Conservation (phyloP, 2,797 vertebrate genomes). For the Phalloptychus januarius region DNA sequence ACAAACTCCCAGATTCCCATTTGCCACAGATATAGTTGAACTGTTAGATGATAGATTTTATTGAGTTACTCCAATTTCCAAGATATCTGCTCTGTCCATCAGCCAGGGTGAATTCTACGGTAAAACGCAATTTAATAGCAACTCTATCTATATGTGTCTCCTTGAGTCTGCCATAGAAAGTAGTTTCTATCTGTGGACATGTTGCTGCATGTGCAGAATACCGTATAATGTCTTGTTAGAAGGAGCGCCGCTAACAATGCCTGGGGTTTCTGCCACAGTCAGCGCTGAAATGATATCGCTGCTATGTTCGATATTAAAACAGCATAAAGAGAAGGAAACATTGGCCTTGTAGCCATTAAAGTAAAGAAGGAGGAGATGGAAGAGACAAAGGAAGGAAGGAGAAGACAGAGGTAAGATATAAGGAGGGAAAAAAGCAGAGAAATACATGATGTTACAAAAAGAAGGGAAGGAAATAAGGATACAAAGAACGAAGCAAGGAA, state of each 20-base stretch:
- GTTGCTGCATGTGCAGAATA: slow-evolving; percentile 10
- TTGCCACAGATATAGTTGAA: neutral
- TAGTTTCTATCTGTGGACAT: slow-evolving; percentile 7
- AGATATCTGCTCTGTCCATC: neutral
- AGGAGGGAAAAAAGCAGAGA: neutral
- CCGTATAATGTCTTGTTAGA: slow-evolving; percentile 1
- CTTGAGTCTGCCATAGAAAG: slow-evolving; percentile 1
- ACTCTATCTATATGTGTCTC: neutral
- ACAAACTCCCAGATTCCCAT: neutral
- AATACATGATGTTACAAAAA: neutral
- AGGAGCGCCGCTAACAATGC: neutral
- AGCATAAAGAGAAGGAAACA: neutral
- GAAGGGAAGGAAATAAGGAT: neutral
- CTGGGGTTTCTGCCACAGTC: neutral
- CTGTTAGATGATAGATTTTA: neutral
- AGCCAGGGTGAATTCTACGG: neutral
- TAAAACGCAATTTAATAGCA: slow-evolving; percentile 1
- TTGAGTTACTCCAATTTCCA: neutral
- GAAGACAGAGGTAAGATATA: neutral
- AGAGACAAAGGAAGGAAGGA: neutral
- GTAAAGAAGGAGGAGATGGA: neutral
- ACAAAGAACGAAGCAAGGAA: neutral
- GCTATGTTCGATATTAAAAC: neutral
- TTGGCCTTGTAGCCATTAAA: neutral
- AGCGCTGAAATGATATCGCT: neutral